Conservation (phyloP, 2,797 vertebrate species). For the Borostomias antarcticus region DNA sequence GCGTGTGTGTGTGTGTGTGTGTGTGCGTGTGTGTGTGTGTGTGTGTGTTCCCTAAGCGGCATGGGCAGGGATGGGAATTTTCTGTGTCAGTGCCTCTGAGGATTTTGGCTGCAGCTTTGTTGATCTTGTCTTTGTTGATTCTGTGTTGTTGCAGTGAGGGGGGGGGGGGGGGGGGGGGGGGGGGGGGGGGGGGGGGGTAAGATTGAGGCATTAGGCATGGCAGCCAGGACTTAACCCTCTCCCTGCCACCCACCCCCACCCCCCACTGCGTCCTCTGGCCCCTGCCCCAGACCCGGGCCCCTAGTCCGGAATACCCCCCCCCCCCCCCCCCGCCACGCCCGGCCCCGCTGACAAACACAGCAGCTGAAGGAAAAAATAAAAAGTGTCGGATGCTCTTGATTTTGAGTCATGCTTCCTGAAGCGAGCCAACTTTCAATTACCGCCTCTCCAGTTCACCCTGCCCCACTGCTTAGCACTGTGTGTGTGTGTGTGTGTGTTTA, state of each 20-base stretch:
- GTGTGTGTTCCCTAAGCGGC: conserved; percentile 87
- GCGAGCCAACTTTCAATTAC: conserved; percentile 84
- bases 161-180: too few species aligned
- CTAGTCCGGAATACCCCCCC: conserved; percentile 6
- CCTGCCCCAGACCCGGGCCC: conserved; percentile 22
- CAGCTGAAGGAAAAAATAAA: too few species aligned
- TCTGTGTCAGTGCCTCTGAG: conserved; percentile 93
- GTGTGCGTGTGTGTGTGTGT: conserved; percentile 40
- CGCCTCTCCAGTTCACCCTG: conserved; percentile 68
- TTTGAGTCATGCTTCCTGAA: conserved; percentile 79
- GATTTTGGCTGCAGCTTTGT: conserved; percentile 91
- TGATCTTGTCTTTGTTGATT: conserved; percentile 86
- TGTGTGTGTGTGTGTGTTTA: conserved; percentile 38
- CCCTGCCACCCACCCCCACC: conserved; percentile 44
- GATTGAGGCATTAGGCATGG: conserved; percentile 84
- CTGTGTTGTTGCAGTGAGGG: conserved; percentile 80
- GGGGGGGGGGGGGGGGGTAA: too few species aligned
- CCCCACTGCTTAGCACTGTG: conserved; percentile 62
- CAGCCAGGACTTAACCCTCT: conserved; percentile 81
- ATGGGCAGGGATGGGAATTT: conserved; percentile 86
- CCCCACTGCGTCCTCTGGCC: conserved; percentile 10
- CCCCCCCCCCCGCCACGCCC: too few species aligned
- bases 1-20: conserved; percentile 56
- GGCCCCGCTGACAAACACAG: conserved; percentile 55
- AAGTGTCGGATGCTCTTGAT: conserved; percentile 57